Percentiles rank a stretch among this genome's conserved stretches.
Conservation (phyloP, 1,140 invertebrate species). For the Prorops nasuta region DNA sequence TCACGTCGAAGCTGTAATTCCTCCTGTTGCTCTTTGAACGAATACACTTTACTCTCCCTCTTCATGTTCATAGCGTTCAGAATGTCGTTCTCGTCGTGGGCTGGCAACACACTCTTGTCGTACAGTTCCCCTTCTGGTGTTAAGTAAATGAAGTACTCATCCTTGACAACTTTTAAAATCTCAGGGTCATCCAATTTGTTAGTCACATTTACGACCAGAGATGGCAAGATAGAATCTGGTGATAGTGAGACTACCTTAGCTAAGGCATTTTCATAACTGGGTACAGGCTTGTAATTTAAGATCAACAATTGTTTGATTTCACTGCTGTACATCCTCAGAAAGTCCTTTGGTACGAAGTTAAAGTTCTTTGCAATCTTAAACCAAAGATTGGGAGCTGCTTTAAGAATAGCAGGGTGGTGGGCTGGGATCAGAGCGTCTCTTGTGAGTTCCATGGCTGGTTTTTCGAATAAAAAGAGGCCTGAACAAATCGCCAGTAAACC, state of each 20-base stretch:
- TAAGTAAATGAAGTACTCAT: conserved; percentile 87
- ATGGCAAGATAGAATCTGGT: conserved; percentile 65
- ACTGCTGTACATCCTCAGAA: conserved; percentile 57
- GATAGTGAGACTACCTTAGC: conserved; percentile 64
- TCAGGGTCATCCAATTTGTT: conserved; percentile 65
- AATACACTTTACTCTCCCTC: conserved; percentile 95
- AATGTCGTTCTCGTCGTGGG: conserved; percentile 64
- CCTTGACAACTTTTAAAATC: conserved; percentile 73
- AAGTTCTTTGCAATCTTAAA: conserved; percentile 62
- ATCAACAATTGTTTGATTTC: conserved; percentile 64
- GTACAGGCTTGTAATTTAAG: conserved; percentile 59
- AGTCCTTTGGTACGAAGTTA: conserved; percentile 57
- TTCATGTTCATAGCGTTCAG: conserved; percentile 83
- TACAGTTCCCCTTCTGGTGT: conserved; percentile 88
- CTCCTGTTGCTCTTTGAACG: conserved; percentile 95
- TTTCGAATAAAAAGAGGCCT: conserved; percentile 39
- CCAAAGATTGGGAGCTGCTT: conserved; percentile 61
- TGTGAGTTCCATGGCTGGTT: conserved; percentile 36
- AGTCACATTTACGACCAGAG: conserved; percentile 59
- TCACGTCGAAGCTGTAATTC: conserved; percentile 89
- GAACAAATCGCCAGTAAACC: conserved; percentile 49
- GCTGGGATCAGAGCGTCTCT: conserved; percentile 63
- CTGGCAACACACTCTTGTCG: conserved; percentile 85
- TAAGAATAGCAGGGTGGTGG: conserved; percentile 67
- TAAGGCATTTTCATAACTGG: conserved; percentile 66